These are phyloP conservation scores for Gnathonemus echidnorhynchus DNA, from an alignment of 2,113 vertebrate species.

Conservation along the genomic window DNA sequence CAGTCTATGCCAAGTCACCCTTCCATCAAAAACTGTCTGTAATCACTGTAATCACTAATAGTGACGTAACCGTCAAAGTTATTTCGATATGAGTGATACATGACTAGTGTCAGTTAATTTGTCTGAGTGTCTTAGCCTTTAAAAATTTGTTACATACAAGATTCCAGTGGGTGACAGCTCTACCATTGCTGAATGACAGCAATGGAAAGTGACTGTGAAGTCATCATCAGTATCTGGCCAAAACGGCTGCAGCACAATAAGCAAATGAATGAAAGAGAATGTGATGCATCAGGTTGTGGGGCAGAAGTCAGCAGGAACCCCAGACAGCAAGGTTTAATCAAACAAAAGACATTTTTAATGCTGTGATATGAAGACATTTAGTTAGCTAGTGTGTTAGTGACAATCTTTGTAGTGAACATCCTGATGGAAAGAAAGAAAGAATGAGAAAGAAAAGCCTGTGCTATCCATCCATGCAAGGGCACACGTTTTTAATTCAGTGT, in stretches of 20 bases:
- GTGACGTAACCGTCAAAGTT: neutral
- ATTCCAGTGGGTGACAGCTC: neutral
- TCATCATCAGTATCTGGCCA: neutral
- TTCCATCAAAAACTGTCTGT: neutral
- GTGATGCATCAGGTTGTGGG: neutral
- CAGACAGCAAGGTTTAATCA: neutral
- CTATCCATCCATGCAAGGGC: neutral
- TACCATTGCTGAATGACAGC: neutral
- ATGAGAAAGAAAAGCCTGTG: neutral
- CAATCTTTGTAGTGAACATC: neutral
- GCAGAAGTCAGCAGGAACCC: neutral
- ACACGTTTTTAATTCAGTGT: neutral
- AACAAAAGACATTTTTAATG: neutral
- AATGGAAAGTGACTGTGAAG: neutral
- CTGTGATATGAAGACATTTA: neutral
- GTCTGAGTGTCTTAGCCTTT: constrained; percentile 6
- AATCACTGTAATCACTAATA: neutral
- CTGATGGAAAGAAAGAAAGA: neutral
- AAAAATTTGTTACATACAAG: neutral
- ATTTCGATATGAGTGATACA: neutral
- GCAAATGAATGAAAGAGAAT: neutral
- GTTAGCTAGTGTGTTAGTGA: neutral
- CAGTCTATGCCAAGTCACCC: neutral
- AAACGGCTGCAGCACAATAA: neutral
- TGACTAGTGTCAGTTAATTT: constrained; percentile 4